A percentile compares a stretch with the other conserved stretches of the same genome.
phyloP scores from a whole-genome alignment of 1,140 invertebrate species.

The Euschistus heros region DNA sequence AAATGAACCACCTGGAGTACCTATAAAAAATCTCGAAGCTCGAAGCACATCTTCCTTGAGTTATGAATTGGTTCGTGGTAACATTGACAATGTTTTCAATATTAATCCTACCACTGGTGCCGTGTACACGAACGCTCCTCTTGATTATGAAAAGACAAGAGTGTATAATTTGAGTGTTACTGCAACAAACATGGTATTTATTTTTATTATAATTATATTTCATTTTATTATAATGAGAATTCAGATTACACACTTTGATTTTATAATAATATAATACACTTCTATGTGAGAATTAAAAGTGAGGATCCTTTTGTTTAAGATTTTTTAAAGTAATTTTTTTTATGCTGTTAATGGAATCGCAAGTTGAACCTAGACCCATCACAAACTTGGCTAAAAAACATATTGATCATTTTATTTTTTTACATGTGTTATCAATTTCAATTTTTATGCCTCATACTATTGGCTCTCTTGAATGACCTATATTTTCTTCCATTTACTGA shows the following conservation, averaged over 20 bases:
- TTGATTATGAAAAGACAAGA: conserved; percentile 68
- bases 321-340: too few relatives aligned
- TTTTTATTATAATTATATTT: too few relatives aligned
- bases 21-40: conserved; percentile 65
- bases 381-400: too few relatives aligned
- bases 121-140: conserved; percentile 54
- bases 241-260: conserved; percentile 9
- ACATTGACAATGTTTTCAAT: conserved; percentile 59
- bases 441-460: too few relatives aligned
- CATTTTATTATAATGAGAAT: too few relatives aligned
- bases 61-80: conserved; percentile 72
- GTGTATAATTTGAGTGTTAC: conserved; percentile 74
- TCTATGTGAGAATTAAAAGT: not conserved
- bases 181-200: conserved; percentile 54
- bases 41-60: conserved; percentile 65
- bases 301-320: too few relatives aligned
- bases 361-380: too few relatives aligned
- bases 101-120: conserved; percentile 78
- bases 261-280: not conserved
- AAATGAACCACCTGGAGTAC: conserved; percentile 64
- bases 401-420: too few relatives aligned
- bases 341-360: too few relatives aligned
- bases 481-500: too few relatives aligned
- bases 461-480: too few relatives aligned
- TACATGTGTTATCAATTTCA: too few relatives aligned